Base-by-base conservation (phyloP, 2,888 invertebrate genomes). In the Cephus nigrinus region DNA sequence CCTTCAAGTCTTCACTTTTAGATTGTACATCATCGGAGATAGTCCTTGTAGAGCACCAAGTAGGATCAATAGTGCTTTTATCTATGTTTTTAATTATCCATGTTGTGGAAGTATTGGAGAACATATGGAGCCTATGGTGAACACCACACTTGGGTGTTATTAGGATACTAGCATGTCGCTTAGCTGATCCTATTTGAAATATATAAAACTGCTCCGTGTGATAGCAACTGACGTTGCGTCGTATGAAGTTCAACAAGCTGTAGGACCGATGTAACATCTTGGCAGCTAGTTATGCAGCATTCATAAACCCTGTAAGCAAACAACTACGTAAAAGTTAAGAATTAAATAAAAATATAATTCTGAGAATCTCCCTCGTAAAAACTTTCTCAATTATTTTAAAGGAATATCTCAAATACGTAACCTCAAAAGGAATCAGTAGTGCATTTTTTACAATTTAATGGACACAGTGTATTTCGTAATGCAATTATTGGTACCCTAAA, bases 261-360 rank as follows among this genome's bases (percentile, higher is more conserved):
- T 86, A 87, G 34, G 89, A 89, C 36, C 87, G 87, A 83, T 89
- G 87, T 32, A 91, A 80, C 91, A 91, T 91, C 23, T 55, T 55
- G 23, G 40, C 9, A 23, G 40, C 9, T 9, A 55, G 23, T 55
- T 23, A 55, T 55, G 9, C 23, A 5, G 23, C 40, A 55, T 2
- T 55, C 40, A 9, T 9, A 23, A 55, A 55, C 40, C 40, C 40
- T 55, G 40, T 55, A 55, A 55, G 9, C 5, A 55, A 55, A 55
- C 5, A 55, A 23, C 40, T 55, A 23, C 9, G 9, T 55, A 23
- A 55, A 23, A 23, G 9, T 55, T 55, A 9, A 9, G 40, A 55
- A 55, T 23, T 55, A 55, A 23, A 55, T 55, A 23, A 55, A 23
- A 23, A 4, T 55, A 55, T 2, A 55, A 55, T 23, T 55, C 5